Conservation (phyloP, 2,113 vertebrate species). For the Chrysochloris asiatica region DNA sequence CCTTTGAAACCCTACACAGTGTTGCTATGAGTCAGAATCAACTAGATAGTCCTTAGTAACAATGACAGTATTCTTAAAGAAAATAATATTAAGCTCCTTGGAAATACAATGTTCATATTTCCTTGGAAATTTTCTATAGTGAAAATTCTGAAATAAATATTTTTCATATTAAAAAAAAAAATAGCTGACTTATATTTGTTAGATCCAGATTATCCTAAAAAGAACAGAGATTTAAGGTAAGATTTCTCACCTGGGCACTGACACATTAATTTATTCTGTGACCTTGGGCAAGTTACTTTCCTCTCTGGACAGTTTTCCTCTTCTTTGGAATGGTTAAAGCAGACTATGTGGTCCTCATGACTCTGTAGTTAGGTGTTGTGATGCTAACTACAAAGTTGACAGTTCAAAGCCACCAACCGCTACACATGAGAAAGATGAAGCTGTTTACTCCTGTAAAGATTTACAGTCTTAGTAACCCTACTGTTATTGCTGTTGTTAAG, state of each 20-base stretch:
- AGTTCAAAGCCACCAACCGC: too few species aligned
- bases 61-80: slow-evolving; percentile 69
- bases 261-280: not conserved
- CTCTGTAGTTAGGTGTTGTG: too few species aligned
- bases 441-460: too few species aligned
- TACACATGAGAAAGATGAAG: too few species aligned
- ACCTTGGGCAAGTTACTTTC: not conserved
- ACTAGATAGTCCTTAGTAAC: too few species aligned
- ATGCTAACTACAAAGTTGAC: too few species aligned
- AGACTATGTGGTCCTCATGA: not conserved
- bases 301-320: not conserved
- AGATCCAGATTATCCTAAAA: not conserved
- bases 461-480: too few species aligned
- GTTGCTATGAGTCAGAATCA: too few species aligned
- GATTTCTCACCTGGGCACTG: not conserved
- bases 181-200: not conserved
- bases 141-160: not conserved
- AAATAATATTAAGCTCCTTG: not conserved
- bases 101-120: not conserved
- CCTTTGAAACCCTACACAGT: too few species aligned
- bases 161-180: not conserved
- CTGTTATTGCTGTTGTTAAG: too few species aligned
- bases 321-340: not conserved
- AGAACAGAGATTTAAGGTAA: not conserved
- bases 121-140: not conserved